These are phyloP conservation scores for Siderastrea radians DNA, from an alignment of 92 coral and sea anemone genomes.

Conservation along the genomic window DNA sequence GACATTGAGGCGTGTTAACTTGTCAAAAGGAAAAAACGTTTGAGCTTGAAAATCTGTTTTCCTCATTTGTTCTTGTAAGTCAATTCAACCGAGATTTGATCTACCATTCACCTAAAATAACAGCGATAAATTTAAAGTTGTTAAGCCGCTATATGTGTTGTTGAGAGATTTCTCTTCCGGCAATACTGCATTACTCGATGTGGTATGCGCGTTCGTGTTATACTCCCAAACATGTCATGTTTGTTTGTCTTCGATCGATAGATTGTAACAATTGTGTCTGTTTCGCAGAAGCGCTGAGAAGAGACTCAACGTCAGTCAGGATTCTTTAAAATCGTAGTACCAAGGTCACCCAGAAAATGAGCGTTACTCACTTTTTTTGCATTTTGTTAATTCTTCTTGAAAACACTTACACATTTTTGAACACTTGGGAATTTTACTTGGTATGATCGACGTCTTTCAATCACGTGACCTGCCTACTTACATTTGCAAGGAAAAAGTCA, in stretches of 20 bases:
- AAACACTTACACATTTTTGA: neutral
- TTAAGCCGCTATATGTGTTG: neutral
- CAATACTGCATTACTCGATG: neutral
- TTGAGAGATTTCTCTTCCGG: too few species aligned
- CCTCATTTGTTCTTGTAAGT: neutral
- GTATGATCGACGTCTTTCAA: neutral
- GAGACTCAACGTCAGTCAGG: neutral
- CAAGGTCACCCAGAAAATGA: neutral
- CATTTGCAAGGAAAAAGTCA: neutral
- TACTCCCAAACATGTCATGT: neutral
- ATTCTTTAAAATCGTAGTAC: neutral
- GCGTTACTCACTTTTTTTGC: neutral
- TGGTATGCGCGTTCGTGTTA: neutral
- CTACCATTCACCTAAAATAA: constrained; percentile 27
- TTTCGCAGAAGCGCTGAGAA: neutral
- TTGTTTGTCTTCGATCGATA: neutral
- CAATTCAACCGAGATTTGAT: constrained; percentile 32
- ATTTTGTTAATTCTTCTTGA: constrained; percentile 3
- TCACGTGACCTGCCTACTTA: neutral
- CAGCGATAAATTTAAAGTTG: constrained; percentile 7
- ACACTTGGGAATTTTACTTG: neutral
- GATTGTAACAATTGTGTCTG: neutral
- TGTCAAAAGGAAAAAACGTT: neutral
- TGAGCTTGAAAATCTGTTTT: constrained; percentile 21
- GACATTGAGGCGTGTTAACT: neutral